phyloP scores from a whole-genome alignment of 92 coral and sea anemone genomes.

The Umimayanthus kanabou region DNA sequence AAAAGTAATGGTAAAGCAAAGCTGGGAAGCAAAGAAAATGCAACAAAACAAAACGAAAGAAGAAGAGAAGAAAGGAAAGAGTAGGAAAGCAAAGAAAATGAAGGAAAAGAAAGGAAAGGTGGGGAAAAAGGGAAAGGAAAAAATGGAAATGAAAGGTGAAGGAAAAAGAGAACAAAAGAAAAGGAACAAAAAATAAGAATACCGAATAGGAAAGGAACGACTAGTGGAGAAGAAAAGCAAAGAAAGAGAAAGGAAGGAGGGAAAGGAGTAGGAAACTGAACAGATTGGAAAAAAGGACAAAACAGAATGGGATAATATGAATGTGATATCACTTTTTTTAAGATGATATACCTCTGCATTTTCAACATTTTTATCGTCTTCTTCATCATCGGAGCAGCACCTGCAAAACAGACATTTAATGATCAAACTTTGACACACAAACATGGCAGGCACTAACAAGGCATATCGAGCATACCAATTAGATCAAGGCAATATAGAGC shows the following conservation, averaged over 20 bases:
- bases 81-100: no score
- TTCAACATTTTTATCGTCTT: slow-evolving; percentile 90
- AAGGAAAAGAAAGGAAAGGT: no score
- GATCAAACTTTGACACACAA: neutral
- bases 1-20: no score
- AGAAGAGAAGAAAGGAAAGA: no score
- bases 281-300: neutral
- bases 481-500: neutral
- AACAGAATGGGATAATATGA: neutral
- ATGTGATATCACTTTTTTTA: neutral
- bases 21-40: no score
- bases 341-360: slow-evolving; percentile 66
- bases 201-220: no score
- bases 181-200: no score
- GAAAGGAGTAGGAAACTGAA: no score
- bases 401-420: slow-evolving; percentile 44
- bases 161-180: neutral
- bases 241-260: neutral
- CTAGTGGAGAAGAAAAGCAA: no score
- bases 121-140: no score
- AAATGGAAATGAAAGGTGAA: no score
- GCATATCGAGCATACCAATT: neutral
- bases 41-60: no score
- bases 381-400: slow-evolving; percentile 90
- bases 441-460: neutral